Base-by-base conservation (phyloP, 2,797 vertebrate species). In the Platalea minor region DNA sequence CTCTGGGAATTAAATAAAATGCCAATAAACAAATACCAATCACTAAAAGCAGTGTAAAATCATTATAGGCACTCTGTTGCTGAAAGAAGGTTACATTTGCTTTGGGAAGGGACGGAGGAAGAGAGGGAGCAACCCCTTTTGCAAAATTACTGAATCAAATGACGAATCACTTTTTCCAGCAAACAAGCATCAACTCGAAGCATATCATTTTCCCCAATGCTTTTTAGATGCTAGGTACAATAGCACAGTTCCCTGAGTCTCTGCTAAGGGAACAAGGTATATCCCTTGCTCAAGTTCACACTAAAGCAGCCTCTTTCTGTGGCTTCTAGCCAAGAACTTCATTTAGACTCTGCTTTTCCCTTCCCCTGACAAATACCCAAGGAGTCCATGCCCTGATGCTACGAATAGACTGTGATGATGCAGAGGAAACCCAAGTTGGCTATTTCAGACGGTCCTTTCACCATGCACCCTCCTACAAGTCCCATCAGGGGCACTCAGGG, bases 381-480 rank as follows among this genome's bases (percentile, higher is more conserved):
- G 56, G 28, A 63, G 6, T 24, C 65, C 3, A 1, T 26, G 31
- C 33, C 25, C 67, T 43, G 67, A 14, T 50, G 50, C 75, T 64
- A 23, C 2, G 2, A 35, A 28, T 67, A 89, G 48, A 25, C 15
- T 41, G 73, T 1, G 10, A 15, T 11, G 53, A 33, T 21, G 23
- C 74, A 65, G 54, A 53, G 59, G 51, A 91, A 91, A 43, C 15
- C 17, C 16, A 5, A 0, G 5, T 3, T 0, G 0, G 37, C 37
- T 65, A 39, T 54, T 75, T 60, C 70, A 63, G 65, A 13, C 21
- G 16, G n/a, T 31, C 14, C 50, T 56, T 60, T 56, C 41, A 57
- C 16, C 26, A 9, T 1, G 1, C 10, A 56, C 31, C 15, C 43
- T 69, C 24, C 70, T 10, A 16, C 24, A 43, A 45, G n/a, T 56